phyloP scores from a whole-genome alignment of 2,113 vertebrate genomes.

The Gnathonemus echidnorhynchus region DNA sequence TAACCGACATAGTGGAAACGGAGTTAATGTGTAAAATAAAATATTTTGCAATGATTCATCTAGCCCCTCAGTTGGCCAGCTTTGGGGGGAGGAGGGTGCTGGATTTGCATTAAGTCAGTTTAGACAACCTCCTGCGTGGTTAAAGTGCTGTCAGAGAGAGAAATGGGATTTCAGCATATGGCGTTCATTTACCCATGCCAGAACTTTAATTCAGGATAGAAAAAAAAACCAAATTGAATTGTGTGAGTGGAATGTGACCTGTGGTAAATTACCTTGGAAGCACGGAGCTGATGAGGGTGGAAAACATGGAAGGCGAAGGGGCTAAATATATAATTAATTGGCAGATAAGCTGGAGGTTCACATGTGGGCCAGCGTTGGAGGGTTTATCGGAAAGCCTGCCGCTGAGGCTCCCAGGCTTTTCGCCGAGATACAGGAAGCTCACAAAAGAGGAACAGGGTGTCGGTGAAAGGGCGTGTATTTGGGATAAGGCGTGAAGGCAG shows the following conservation, averaged over 20 bases:
- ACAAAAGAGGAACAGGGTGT: conserved; percentile 20
- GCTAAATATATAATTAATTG: conserved; percentile 15
- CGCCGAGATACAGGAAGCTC: conserved; percentile 22
- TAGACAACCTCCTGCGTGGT: conserved; percentile 37
- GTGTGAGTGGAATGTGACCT: conserved; percentile 45
- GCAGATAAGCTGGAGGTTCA: conserved; percentile 21
- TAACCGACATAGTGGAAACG: background rate
- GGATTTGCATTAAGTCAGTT: conserved; percentile 48
- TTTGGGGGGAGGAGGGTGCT: conserved; percentile 15
- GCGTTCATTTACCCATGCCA: conserved; percentile 47
- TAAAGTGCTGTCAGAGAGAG: conserved; percentile 43
- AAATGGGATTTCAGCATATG: conserved; percentile 53
- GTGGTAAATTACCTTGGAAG: conserved; percentile 35
- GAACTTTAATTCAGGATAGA: conserved; percentile 31
- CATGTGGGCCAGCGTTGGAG: conserved; percentile 1
- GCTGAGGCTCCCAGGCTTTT: background rate
- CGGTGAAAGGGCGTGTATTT: conserved; percentile 60
- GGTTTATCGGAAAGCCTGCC: conserved; percentile 2
- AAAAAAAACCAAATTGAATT: conserved; percentile 46
- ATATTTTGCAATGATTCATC: conserved; percentile 31
- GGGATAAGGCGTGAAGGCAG: conserved; percentile 59
- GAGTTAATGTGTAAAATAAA: conserved; percentile 13
- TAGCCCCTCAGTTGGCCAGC: conserved; percentile 22
- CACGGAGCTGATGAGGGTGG: conserved; percentile 31
- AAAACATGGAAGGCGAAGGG: conserved; percentile 25